Evolutionary conservation across 2,888 invertebrate genomes (phyloP), one percentile per base, ranked within the genome.

Genomic region (Perdita meconis): DNA sequence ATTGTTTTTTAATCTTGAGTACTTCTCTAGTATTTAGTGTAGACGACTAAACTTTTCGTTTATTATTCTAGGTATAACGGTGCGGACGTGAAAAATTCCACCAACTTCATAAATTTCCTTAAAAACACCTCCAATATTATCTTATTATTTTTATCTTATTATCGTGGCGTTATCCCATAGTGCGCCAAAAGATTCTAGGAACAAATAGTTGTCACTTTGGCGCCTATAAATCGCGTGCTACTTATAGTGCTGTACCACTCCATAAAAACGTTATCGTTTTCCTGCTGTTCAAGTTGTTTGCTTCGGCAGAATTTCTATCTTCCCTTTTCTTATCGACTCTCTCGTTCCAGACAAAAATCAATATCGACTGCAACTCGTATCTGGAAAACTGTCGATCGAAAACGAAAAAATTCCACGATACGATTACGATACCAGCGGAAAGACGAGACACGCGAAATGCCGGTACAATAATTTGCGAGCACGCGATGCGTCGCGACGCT

Each of bases 381-480:
- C 12, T 19, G 3, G 22, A 22, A 19, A 10, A 19, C 19, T 19
- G 12, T 12, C 16, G 22, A 12, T 47, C 19, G 10, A 47, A 47
- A 19, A 3, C 22, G 2, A 2, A 19, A 16, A 12, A 47, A 5
- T 16, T 10, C 8, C 1, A 22, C 10, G 19, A 12, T 10, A 47
- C 16, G 10, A 2, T 2, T 47, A 19, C 2, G 22, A 12, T 51
- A 42, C 61, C 44, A 5, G 36, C 22, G n/a, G 8, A 10, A 55
- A 66, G n/a, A 40, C 34, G 16, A 30, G 57, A 19, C 6, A 38
- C 57, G 38, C 8, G 34, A 34, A n/a, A 4, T 12, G 42, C 2
- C 60, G 30, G 34, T n/a, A n/a, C n/a, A 12, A 40, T 55, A 8
- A 16, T 42, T 47, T 68, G 57, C 75, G 44, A 22, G 47, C 22